These are phyloP conservation scores for Setophaga coronata DNA, from an alignment of 2,113 vertebrate genomes.

Conservation along the genomic window DNA sequence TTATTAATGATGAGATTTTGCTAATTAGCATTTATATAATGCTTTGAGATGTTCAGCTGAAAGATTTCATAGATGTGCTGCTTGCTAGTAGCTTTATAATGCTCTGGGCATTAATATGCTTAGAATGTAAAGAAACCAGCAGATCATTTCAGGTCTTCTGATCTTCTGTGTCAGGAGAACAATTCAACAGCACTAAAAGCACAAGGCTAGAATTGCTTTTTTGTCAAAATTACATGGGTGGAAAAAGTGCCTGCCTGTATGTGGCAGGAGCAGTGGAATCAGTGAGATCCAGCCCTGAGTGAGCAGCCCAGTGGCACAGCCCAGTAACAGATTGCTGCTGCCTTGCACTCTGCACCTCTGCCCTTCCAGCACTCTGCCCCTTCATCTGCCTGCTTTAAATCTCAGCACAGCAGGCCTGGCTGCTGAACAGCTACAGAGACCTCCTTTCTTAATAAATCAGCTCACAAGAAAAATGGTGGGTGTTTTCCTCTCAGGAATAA, in stretches of 20 bases:
- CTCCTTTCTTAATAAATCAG: conserved; percentile 35
- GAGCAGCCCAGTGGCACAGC: not conserved
- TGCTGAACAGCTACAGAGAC: not conserved
- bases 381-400: conserved; percentile 11
- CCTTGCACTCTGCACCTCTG: conserved; percentile 40
- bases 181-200: not conserved
- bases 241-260: not conserved
- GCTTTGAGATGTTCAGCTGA: not conserved
- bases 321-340: not conserved
- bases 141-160: not conserved
- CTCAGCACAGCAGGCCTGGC: not conserved
- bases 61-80: not conserved
- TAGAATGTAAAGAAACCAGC: not conserved
- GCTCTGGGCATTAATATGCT: not conserved
- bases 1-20: not conserved
- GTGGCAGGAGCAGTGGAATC: not conserved
- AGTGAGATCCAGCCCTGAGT: not conserved
- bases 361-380: not conserved
- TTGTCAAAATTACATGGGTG: not conserved
- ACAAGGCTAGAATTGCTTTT: not conserved
- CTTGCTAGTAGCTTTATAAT: not conserved
- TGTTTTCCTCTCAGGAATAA: not conserved
- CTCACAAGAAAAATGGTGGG: not conserved
- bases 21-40: not conserved
- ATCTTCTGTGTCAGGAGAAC: not conserved